Evolutionary conservation across 2,888 invertebrate species (phyloP).

Genomic region (Seira musarum): DNA sequence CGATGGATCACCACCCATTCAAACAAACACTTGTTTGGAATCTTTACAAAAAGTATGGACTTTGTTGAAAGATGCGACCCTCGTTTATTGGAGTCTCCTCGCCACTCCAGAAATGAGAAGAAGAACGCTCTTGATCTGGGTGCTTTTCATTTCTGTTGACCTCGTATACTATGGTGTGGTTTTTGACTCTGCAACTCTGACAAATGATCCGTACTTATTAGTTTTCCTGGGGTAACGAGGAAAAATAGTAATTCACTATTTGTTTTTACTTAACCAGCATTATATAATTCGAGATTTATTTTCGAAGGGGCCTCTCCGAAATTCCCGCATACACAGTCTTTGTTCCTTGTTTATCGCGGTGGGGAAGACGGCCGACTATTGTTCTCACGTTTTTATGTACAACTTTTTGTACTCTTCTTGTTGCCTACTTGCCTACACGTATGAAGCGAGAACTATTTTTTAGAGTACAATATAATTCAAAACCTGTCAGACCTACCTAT

Average conservation of each 20-base stretch:
- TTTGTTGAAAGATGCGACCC: conserved; percentile 16
- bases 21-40: background rate
- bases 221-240: conserved; percentile 61
- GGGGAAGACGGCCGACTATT: conserved; percentile 36
- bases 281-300: background rate
- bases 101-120: conserved; percentile 29
- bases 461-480: too few species aligned
- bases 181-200: conserved; percentile 59
- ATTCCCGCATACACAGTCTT: conserved; percentile 44
- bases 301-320: conserved; percentile 43
- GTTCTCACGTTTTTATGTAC: conserved; percentile 45
- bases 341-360: conserved; percentile 33
- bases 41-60: conserved; percentile 23
- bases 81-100: conserved; percentile 41
- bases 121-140: conserved; percentile 35
- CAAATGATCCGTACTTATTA: conserved; percentile 59
- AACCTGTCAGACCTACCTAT: background rate
- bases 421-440: conserved; percentile 54
- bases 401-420: conserved; percentile 40
- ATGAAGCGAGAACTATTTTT: background rate
- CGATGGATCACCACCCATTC: background rate
- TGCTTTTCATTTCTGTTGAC: conserved; percentile 47
- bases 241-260: too few species aligned
- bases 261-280: background rate
- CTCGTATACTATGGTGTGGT: conserved; percentile 64